Evolutionary conservation across 1,140 invertebrate genomes (phyloP).

Genomic region (Pseudobourletiella spinata): DNA sequence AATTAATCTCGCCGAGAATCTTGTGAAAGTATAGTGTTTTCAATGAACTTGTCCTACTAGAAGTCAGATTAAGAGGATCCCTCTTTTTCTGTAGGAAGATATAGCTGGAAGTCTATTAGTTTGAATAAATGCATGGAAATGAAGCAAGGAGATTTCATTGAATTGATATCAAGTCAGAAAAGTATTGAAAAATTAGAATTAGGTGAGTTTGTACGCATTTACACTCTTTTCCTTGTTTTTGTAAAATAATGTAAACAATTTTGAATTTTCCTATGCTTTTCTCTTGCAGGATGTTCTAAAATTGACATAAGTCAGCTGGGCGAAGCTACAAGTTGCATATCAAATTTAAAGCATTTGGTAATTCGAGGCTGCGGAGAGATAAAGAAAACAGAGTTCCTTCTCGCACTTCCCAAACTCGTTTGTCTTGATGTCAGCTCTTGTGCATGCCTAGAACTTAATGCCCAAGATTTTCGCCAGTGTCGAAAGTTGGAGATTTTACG

Average conservation of each 20-base stretch:
- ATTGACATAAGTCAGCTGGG: background rate
- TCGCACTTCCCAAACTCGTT: background rate
- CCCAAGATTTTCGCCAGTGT: background rate
- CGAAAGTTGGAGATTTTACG: constrained; percentile 11
- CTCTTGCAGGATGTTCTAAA: background rate
- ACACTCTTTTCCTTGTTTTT: too few relatives aligned
- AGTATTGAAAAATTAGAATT: constrained; percentile 10
- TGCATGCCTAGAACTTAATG: background rate
- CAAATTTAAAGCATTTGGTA: constrained; percentile 1
- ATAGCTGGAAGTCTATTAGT: constrained; percentile 7
- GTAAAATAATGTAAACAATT: too few relatives aligned
- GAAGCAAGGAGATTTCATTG: background rate
- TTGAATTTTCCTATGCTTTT: background rate
- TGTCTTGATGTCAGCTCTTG: constrained; percentile 10
- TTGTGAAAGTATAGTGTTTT: too few relatives aligned
- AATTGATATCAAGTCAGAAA: constrained; percentile 2
- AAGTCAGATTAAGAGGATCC: too few relatives aligned
- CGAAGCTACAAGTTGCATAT: background rate
- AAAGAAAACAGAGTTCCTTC: constrained; percentile 3
- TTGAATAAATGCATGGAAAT: constrained; percentile 13
- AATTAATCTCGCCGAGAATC: too few relatives aligned
- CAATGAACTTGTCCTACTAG: too few relatives aligned
- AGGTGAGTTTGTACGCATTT: too few relatives aligned
- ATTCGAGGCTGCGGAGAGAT: constrained; percentile 6
- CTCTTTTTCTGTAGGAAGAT: constrained; percentile 2